Evolutionary conservation across 2,888 invertebrate species (phyloP), one percentile per base, ranked within the genome.

Genomic region (Ceraclea dissimilis): DNA sequence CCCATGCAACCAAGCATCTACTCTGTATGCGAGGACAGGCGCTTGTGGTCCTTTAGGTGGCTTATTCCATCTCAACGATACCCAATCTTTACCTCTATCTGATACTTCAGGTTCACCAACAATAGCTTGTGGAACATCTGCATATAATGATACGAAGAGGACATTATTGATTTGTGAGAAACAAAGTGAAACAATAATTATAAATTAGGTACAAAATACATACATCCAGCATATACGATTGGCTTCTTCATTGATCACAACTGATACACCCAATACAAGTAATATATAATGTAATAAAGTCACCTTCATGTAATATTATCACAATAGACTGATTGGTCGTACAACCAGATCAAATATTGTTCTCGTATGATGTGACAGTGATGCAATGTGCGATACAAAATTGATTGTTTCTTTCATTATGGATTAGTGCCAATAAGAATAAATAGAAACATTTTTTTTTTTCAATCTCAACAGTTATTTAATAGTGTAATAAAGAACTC

Each of bases 11-110:
- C 91, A 91, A 54, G 85, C 82, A 66, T 93, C 93, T 2, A 93
- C 82, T 66, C 83, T 84, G 71, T 91, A 93, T 0, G 90, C 90
- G 22, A 89, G 77, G 2, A 92, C 86, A 0, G 91, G 90, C 2
- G 88, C 88, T 1, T 83, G 79, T 50, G 85, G 84, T 19, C 77
- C 76, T 58, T 79, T 76, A 56, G 82, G 80, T 0, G 90, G 84
- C 69, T 89, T 90, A 31, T 83, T 82, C 93, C 93, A 93, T n/a
- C 83, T 81, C 57, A 93, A 73, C 1, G 90, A 88, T 51, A 92
- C 78, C 85, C 92, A 92, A 68, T 87, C 89, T 67, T 81, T 83
- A 47, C 92, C 91, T n/a, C 86, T 85, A 69, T 91, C 90, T n/a
- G 84, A 79, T 20, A 87, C 82, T 56, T 80, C 77, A 19, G 91